A percentile compares a stretch with the other conserved stretches of the same genome.
phyloP scores from a whole-genome alignment of 1,140 invertebrate species.

The Batillaria attramentaria region DNA sequence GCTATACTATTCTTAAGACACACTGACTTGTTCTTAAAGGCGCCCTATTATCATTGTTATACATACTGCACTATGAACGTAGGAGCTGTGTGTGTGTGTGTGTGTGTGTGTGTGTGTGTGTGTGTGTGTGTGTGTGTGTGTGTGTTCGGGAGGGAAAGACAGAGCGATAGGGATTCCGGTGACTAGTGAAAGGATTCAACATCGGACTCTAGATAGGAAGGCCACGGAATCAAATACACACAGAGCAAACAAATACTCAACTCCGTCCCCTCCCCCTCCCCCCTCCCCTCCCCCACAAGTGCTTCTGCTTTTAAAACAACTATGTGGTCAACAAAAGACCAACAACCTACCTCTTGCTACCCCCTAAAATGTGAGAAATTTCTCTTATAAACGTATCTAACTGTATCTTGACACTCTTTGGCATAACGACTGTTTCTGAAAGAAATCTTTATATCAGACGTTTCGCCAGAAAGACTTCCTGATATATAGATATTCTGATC shows the following conservation, averaged over 20 bases:
- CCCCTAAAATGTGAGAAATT: too few species aligned
- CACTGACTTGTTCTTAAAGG: too few species aligned
- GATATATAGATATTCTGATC: too few species aligned
- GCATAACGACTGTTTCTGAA: too few species aligned
- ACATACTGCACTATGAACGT: background rate
- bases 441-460: too few species aligned
- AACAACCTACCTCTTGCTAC: too few species aligned
- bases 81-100: background rate
- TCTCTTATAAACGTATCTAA: too few species aligned
- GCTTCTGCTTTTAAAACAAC: background rate
- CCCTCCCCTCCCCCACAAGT: background rate
- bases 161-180: background rate
- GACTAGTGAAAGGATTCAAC: background rate
- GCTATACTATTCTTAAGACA: too few species aligned
- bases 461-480: too few species aligned
- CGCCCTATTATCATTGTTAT: too few species aligned
- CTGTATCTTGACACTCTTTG: too few species aligned
- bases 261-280: background rate
- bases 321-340: background rate
- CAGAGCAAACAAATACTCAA: background rate
- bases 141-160: background rate
- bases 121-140: background rate
- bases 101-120: slow-evolving; percentile 15
- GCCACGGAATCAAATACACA: background rate
- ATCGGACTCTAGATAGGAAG: background rate